A percentile compares a stretch with the other conserved stretches of the same genome.
phyloP scores from a whole-genome alignment of 37 sponge, comb jelly and placozoan species.

The Aphrocallistes beatrix region DNA sequence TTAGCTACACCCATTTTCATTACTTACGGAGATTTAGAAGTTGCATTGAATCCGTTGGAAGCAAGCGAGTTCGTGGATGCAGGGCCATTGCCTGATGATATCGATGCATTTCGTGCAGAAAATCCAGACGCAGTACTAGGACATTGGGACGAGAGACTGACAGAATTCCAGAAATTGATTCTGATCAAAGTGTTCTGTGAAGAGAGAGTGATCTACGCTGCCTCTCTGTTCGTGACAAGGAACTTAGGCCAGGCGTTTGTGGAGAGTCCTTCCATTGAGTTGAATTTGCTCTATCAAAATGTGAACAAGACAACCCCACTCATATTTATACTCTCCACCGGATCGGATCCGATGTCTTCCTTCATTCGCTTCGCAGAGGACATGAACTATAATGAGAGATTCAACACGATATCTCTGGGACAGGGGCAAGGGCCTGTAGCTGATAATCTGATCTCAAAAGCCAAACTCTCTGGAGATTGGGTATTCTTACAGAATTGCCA shows the following conservation, averaged over 20 bases:
- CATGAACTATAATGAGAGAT: slow-evolving; percentile 78
- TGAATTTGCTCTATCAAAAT: slow-evolving; percentile 70
- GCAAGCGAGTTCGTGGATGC: slow-evolving; percentile 20
- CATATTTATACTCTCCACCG: slow-evolving; percentile 91
- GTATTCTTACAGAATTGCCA: slow-evolving; percentile 99
- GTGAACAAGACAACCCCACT: slow-evolving; percentile 77
- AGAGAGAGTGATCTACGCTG: slow-evolving; percentile 70
- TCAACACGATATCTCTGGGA: slow-evolving; percentile 93
- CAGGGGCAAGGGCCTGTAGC: slow-evolving; percentile 99
- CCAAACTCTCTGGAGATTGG: slow-evolving; percentile 83
- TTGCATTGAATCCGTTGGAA: slow-evolving; percentile 21
- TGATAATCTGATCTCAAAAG: slow-evolving; percentile 73
- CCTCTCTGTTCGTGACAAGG: slow-evolving; percentile 65
- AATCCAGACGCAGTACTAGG: slow-evolving; percentile 30
- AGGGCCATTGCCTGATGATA: background rate
- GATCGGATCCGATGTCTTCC: slow-evolving; percentile 93
- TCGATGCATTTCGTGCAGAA: background rate
- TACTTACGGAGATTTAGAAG: slow-evolving; percentile 45
- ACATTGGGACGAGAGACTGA: slow-evolving; percentile 82
- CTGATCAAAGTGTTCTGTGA: slow-evolving; percentile 77
- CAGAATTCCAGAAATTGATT: slow-evolving; percentile 74
- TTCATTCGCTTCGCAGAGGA: slow-evolving; percentile 94
- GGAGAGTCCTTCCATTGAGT: slow-evolving; percentile 80
- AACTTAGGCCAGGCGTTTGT: slow-evolving; percentile 87
- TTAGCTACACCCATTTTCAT: slow-evolving; percentile 58